Evolutionary conservation across 2,113 vertebrate species (phyloP).

Genomic region (Enhydra lutris): DNA sequence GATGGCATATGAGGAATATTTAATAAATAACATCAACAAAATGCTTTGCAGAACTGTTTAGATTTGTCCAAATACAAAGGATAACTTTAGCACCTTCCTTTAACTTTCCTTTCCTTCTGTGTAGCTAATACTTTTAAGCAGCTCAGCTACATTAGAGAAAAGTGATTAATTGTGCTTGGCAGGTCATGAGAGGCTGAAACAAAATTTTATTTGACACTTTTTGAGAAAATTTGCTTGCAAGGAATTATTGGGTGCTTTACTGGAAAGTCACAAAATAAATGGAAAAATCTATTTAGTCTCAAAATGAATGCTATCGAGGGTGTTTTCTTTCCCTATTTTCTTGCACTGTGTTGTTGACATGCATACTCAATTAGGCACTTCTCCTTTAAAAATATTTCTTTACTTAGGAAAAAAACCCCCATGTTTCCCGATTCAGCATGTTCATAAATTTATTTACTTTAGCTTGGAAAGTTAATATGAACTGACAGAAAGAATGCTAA

Average conservation of each 20-base stretch:
- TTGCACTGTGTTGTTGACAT: conserved; percentile 3
- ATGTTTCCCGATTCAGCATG: conserved; percentile 52
- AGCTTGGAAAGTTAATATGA: conserved; percentile 40
- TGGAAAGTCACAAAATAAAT: conserved; percentile 43
- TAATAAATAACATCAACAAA: neutral
- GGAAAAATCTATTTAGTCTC: conserved; percentile 47
- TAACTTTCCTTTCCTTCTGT: neutral
- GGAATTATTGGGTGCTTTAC: conserved; percentile 48
- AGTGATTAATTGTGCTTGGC: neutral
- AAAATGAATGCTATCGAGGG: neutral
- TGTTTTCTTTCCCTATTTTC: neutral
- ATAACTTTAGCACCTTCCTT: neutral
- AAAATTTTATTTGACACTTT: conserved; percentile 43
- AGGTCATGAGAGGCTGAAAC: conserved; percentile 47
- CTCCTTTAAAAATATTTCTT: conserved; percentile 60
- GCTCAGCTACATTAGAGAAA: neutral
- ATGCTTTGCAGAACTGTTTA: neutral
- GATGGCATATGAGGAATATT: neutral
- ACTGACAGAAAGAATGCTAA: conserved; percentile 60
- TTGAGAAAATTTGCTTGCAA: conserved; percentile 59
- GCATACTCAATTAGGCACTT: conserved; percentile 5
- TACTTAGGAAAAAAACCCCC: neutral
- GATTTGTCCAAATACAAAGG: neutral
- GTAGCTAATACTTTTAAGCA: neutral
- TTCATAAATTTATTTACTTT: conserved; percentile 62